phyloP scores from a whole-genome alignment of 2,113 vertebrate species.

The Galbula dea region DNA sequence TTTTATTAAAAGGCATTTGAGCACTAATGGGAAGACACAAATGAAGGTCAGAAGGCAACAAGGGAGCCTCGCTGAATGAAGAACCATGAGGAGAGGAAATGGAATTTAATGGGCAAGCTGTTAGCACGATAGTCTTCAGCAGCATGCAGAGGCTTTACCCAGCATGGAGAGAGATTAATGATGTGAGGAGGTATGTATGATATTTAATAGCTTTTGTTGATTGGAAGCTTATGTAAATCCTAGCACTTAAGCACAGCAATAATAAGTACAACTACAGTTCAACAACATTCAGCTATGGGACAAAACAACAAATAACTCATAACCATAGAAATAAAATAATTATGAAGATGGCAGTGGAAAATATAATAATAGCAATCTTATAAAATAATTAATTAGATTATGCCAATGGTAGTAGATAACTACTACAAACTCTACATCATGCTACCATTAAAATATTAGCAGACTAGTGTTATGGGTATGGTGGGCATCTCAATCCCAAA shows the following conservation, averaged over 20 bases:
- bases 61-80: neutral
- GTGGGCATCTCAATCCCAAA: rapidly evolving
- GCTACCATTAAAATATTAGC: neutral
- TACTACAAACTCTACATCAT: neutral
- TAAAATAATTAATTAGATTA: neutral
- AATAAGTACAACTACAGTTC: neutral
- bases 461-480: neutral
- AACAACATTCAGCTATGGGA: neutral
- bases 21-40: neutral
- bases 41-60: neutral
- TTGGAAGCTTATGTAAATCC: neutral
- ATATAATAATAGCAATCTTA: neutral
- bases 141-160: neutral
- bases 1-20: neutral
- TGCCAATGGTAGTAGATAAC: neutral
- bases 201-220: neutral
- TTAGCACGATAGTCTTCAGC: neutral
- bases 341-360: neutral
- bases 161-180: neutral
- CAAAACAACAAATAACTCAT: neutral
- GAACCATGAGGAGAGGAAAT: neutral
- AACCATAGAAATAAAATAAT: neutral
- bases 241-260: neutral
- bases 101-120: neutral
- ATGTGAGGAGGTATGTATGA: neutral